phyloP scores from a whole-genome alignment of 2,113 vertebrate species.

The Megaptera novaeangliae region DNA sequence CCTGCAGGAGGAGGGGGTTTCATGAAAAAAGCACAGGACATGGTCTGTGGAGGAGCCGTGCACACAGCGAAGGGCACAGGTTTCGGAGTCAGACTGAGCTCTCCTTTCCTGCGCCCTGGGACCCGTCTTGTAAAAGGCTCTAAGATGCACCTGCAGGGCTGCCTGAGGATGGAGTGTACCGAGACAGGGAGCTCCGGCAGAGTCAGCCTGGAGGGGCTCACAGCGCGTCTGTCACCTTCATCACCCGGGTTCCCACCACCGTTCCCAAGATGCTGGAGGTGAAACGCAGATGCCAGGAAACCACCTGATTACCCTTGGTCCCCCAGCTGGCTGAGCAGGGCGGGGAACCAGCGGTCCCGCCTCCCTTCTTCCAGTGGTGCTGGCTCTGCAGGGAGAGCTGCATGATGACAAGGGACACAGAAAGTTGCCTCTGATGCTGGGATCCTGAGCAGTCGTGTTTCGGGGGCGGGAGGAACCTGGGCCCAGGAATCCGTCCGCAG shows the following conservation, averaged over 20 bases:
- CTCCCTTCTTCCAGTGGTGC: background rate
- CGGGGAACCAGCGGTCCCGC: accelerated
- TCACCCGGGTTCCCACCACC: background rate
- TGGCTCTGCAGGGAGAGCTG: background rate
- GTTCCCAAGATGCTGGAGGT: background rate
- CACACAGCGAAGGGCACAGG: background rate
- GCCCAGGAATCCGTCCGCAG: background rate
- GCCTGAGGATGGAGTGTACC: background rate
- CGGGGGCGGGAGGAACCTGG: background rate
- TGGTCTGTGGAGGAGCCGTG: background rate
- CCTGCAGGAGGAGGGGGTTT: background rate
- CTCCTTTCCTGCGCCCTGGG: background rate
- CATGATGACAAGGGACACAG: background rate
- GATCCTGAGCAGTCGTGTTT: background rate
- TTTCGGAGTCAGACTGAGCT: background rate
- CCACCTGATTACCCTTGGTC: background rate
- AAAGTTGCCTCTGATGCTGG: background rate
- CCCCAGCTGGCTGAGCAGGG: background rate
- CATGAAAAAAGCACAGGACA: background rate
- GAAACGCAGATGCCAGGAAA: background rate
- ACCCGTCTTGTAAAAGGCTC: background rate
- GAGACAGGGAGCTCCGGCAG: background rate
- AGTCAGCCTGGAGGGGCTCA: background rate
- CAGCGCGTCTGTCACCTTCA: background rate
- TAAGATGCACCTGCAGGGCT: background rate